Conservation (phyloP, 2,113 vertebrate species). For the Pithys albifrons region DNA sequence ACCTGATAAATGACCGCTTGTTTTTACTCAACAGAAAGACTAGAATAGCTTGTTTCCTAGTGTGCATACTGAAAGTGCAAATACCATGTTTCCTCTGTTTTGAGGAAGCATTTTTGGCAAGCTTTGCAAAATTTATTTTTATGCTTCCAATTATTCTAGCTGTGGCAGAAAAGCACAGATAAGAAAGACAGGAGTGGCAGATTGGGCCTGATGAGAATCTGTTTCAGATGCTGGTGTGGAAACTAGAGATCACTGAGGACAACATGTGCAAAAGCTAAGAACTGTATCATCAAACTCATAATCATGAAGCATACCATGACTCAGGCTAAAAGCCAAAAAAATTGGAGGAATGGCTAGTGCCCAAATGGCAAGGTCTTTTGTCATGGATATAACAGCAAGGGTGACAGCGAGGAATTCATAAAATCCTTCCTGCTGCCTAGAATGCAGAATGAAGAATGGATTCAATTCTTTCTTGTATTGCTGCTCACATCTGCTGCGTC, state of each 20-base stretch:
- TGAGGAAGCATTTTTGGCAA: constrained; percentile 16
- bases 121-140: constrained; percentile 6
- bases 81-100: neutral
- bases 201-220: neutral
- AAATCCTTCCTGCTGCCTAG: neutral
- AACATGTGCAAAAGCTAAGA: neutral
- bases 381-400: neutral
- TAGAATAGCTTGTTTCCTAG: neutral
- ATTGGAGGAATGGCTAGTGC: neutral
- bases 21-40: neutral
- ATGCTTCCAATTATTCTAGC: neutral
- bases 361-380: neutral
- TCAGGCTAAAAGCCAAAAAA: neutral
- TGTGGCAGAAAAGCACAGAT: neutral
- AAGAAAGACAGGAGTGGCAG: neutral
- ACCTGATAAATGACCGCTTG: neutral
- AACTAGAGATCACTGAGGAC: neutral
- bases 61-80: neutral
- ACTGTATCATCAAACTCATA: neutral
- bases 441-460: neutral
- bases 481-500: neutral
- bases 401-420: neutral
- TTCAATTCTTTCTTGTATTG: neutral
- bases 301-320: neutral
- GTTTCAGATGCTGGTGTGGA: neutral